Base-by-base conservation (phyloP, 2,888 invertebrate species). In the Drosophila prolongata region DNA sequence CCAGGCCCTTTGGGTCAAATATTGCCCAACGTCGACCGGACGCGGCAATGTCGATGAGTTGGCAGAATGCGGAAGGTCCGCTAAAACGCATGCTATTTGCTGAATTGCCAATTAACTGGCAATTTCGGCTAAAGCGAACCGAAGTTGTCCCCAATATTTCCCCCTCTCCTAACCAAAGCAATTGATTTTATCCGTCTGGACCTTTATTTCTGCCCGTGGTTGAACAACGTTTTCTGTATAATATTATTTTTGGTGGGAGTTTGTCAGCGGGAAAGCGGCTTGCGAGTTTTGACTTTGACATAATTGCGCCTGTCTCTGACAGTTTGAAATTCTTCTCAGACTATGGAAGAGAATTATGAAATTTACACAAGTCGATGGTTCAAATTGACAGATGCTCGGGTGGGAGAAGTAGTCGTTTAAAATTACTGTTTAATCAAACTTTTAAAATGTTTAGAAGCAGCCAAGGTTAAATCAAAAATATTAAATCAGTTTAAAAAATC, bases 41-140 rank as follows among this genome's bases (percentile, higher is more conserved):
- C 62, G 50, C 52, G 49, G 70, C 73, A 62, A 79, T 67, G 56
- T 69, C 70, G 75, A 84, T 83, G 87, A 87, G 79, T 81, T 81
- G 74, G 78, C 87, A 77, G 62, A 71, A 87, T 70, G 72, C 52
- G 54, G 47, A 62, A 62, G 71, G 77, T 49, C 64, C 37, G 46
- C 70, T 44, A 75, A 61, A 68, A 76, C 70, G 85, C 80, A 79
- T 72, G 73, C 61, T 77, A 75, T 80, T 83, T 75, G 79, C 74
- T 70, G 80, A 89, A 87, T 87, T 81, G 82, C 77, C 85, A 87
- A 81, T 82, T 90, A 87, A 89, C 85, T 82, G 76, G 78, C 85
- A 68, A 81, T 87, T 80, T 75, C 65, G 53, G 53, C 70, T 61
- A 73, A 68, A 71, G 16, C 53, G 50, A 53, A 47, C 53, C 37